Conservation (phyloP, 2,888 invertebrate species). For the Timema podura region DNA sequence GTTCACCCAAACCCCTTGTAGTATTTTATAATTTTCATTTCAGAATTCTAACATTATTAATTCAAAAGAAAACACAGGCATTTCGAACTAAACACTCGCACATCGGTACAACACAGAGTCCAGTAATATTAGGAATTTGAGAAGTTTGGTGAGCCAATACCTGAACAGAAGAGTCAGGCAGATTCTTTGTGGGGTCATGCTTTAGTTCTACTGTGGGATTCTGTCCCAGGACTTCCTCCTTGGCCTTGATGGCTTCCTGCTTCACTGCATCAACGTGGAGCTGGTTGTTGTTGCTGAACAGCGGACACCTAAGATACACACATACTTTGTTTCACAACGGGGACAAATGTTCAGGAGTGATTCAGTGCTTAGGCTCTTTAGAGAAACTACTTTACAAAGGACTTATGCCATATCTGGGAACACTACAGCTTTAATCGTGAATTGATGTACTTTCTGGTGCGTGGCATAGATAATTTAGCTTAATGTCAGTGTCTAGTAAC, state of each 20-base stretch:
- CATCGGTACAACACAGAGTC: not conserved
- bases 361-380: not conserved
- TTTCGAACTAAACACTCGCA: not conserved
- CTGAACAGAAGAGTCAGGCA: slow-evolving; percentile 16
- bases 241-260: slow-evolving; percentile 34
- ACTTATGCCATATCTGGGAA: not conserved
- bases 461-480: no score
- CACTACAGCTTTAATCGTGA: no score
- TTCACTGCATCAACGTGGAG: slow-evolving; percentile 30
- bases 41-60: not conserved
- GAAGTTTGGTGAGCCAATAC: no score
- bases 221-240: slow-evolving; percentile 31
- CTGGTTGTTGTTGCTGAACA: slow-evolving; percentile 31
- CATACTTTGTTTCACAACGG: no score
- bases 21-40: no score
- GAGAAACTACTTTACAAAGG: not conserved
- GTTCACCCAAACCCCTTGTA: no score
- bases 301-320: slow-evolving; percentile 21
- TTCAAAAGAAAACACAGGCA: not conserved
- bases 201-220: slow-evolving; percentile 33
- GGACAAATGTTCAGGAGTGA: no score
- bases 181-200: slow-evolving; percentile 33
- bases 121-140: not conserved
- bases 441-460: no score
- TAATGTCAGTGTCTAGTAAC: no score